phyloP scores from a whole-genome alignment of 2,113 vertebrate species.

The Proteles cristata region DNA sequence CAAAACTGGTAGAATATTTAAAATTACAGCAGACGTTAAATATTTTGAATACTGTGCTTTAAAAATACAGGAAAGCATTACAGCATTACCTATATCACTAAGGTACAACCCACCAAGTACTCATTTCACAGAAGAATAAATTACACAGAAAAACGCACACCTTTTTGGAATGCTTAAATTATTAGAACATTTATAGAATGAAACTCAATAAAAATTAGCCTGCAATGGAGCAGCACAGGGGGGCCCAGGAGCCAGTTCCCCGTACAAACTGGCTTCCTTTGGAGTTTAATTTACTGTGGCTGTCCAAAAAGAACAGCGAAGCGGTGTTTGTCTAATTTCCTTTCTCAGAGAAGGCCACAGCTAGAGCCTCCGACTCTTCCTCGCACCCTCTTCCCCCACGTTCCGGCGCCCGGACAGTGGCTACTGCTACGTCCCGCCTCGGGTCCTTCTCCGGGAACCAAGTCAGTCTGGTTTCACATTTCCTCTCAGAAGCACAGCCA shows the following conservation, averaged over 20 bases:
- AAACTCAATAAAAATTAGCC: not conserved
- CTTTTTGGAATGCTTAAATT: not conserved
- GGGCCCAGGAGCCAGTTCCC: not conserved
- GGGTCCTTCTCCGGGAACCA: not conserved
- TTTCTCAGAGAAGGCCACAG: not conserved
- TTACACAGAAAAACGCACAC: not conserved
- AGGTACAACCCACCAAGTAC: not conserved
- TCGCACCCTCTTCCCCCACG: not conserved
- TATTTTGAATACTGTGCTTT: not conserved
- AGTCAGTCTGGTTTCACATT: not conserved
- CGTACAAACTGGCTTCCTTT: not conserved
- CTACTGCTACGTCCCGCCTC: not conserved
- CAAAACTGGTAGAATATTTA: conserved; percentile 44
- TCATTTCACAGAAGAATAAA: not conserved
- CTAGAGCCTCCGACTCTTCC: not conserved
- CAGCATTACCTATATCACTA: not conserved
- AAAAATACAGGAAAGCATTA: not conserved
- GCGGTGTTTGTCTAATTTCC: not conserved
- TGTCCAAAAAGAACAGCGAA: not conserved
- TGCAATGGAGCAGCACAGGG: not conserved
- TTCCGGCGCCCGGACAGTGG: not conserved
- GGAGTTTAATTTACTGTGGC: not conserved
- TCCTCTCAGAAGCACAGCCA: not conserved
- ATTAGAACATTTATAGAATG: not conserved
- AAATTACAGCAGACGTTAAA: not conserved